Evolutionary conservation across 1,140 invertebrate species (phyloP).

Genomic region (Neuroterus valhalla): DNA sequence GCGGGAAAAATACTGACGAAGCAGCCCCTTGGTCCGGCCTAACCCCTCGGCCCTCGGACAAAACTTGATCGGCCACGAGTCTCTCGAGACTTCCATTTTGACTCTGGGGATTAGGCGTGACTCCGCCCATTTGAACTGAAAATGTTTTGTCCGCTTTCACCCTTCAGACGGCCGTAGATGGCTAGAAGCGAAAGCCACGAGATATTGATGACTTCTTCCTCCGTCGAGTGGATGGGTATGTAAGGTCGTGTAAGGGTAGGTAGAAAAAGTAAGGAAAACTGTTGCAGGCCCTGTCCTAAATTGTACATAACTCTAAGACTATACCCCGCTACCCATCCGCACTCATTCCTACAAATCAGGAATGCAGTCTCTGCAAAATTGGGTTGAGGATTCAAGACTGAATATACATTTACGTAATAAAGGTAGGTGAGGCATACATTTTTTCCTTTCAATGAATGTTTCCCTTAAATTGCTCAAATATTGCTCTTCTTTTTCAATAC

Average conservation of each 20-base stretch:
- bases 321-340: neutral
- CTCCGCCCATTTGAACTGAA: conserved; percentile 71
- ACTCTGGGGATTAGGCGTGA: conserved; percentile 75
- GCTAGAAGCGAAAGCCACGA: conserved; percentile 68
- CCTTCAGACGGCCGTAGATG: conserved; percentile 52
- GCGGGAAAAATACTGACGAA: conserved; percentile 59
- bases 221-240: conserved; percentile 40
- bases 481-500: neutral
- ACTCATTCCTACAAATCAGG: neutral
- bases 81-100: conserved; percentile 76
- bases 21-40: conserved; percentile 58
- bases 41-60: conserved; percentile 60
- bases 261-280: conserved; percentile 35
- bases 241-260: conserved; percentile 22
- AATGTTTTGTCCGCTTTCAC: conserved; percentile 66
- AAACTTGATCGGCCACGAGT: conserved; percentile 61
- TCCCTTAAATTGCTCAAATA: neutral
- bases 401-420: too few species aligned
- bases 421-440: neutral
- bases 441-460: neutral
- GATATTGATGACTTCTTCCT: conserved; percentile 72
- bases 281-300: conserved; percentile 17
- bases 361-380: neutral
- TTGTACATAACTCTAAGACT: neutral
- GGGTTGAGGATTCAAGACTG: too few species aligned